Evolutionary conservation across 2,888 invertebrate genomes (phyloP), one percentile per base, ranked within the genome.

Genomic region (Rhamnusium bicolor): DNA sequence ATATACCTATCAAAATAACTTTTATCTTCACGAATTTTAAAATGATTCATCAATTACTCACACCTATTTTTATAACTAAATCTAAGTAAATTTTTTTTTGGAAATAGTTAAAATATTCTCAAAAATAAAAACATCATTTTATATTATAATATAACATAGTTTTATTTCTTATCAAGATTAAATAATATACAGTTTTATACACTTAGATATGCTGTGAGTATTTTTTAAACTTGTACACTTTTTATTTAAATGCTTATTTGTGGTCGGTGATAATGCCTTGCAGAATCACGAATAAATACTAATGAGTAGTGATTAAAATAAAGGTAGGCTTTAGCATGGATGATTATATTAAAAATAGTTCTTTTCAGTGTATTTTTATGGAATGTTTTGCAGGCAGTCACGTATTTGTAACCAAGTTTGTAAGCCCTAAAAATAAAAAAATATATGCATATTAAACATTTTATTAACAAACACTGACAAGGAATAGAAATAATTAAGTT

Each of bases 391-490:
- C 79, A 94, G 89, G 85, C 94, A 94, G 85, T 93, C 92, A 82
- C 92, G 91, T 81, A 94, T 93, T 88, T 94, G 93, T 69, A 91
- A 92, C 94, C 94, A 94, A 58, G 93, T 92, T 89, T 94, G 94
- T 54, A 94, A 88, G 77, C 93, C 93, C 94, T 94, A 89, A 69
- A 89, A 89, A 77, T 58, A 58, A 10, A 49, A 18, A 21, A n/a
- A 24, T 54, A 54, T 14, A 24, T n/a, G n/a, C n/a, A n/a, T n/a
- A n/a, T n/a, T n/a, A n/a, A n/a, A n/a, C n/a, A n/a, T n/a, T n/a
- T n/a, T n/a, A n/a, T n/a, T n/a, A n/a, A n/a, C n/a, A n/a, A n/a
- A n/a, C n/a, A n/a, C n/a, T n/a, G n/a, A n/a, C n/a, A n/a, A n/a
- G n/a, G n/a, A n/a, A n/a, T n/a, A n/a, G n/a, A n/a, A n/a, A n/a